Base-by-base conservation (phyloP, 2,888 invertebrate genomes). In the Boloria selene region DNA sequence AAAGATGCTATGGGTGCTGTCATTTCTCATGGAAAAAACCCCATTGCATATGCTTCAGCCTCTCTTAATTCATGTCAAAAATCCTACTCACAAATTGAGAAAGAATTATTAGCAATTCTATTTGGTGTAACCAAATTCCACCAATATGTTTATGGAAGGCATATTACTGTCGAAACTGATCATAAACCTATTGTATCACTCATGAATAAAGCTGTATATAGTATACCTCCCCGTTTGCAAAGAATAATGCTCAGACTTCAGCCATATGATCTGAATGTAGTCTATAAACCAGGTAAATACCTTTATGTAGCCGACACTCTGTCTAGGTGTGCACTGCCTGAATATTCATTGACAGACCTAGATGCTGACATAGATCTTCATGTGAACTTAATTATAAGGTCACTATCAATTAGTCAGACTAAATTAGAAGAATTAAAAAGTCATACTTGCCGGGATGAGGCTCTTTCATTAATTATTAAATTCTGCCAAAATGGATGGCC, bases 41-140 rank as follows among this genome's bases (percentile, higher is more conserved):
- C 75, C 14, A 69, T 76, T 4, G 75, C 75, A 17, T 77, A 76
- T 71, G 73, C 68, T 13, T 75, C 75, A 50, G 26, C 67, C 56
- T 64, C 31, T 73, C 71, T 60, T 61, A 67, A 58, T 49, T 4
- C 7, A 26, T 50, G 3, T 26, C 47, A 47, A 45, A 13, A 45
- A 22, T 53, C 18, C 2, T 73, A 72, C 38, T 50, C 68, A 4
- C 73, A 73, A 64, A 72, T 73, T 4, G 73, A 73, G 45, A 74
- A 74, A 66, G 73, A 73, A 50, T 69, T 68, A 70, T 69, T 13
- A 68, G 65, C 44, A 59, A 52, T 44, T 44, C 13, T 44, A 14
- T 44, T 13, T 44, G 44, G 44, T 10, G 10, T 10, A 13, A 13
- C 10, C n/a, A 71, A 68, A 38, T 71, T 68, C 18, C 73, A 73